Conservation (phyloP, 1,140 invertebrate genomes). For the Fopius arisanus region DNA sequence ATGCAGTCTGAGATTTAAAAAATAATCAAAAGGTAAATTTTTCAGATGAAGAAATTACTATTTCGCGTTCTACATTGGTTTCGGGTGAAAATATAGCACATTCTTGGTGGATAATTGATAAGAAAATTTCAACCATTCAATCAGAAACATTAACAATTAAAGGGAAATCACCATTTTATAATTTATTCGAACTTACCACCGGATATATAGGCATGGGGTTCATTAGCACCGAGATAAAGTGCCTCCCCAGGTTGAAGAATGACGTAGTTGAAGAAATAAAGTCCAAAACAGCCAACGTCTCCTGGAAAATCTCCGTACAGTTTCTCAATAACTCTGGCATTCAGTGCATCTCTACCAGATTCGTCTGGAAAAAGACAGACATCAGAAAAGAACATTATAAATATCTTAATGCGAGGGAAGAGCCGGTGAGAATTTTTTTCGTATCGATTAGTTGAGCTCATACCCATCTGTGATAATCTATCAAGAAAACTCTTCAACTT, state of each 20-base stretch:
- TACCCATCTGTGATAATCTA: conserved; percentile 55
- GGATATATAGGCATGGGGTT: conserved; percentile 96
- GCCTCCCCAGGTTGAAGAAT: conserved; percentile 87
- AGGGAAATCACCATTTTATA: no score
- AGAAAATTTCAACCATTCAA: no score
- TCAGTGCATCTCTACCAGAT: conserved; percentile 47
- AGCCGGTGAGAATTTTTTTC: no score
- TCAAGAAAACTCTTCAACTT: conserved; percentile 64
- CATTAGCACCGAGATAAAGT: conserved; percentile 90
- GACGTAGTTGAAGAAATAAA: conserved; percentile 94
- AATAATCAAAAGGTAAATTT: no score
- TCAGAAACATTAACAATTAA: not conserved
- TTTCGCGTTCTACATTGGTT: no score
- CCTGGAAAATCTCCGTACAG: conserved; percentile 84
- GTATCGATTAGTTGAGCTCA: no score
- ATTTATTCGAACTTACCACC: no score
- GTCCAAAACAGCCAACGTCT: conserved; percentile 92
- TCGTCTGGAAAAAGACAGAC: conserved; percentile 51
- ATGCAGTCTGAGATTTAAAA: conserved; percentile 82
- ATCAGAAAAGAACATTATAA: no score
- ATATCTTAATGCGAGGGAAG: no score
- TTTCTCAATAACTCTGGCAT: conserved; percentile 67
- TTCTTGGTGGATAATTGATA: no score
- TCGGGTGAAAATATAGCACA: no score
- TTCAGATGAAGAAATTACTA: no score